phyloP scores from a whole-genome alignment of 2,888 invertebrate genomes.

The Coleophora flavipennella region DNA sequence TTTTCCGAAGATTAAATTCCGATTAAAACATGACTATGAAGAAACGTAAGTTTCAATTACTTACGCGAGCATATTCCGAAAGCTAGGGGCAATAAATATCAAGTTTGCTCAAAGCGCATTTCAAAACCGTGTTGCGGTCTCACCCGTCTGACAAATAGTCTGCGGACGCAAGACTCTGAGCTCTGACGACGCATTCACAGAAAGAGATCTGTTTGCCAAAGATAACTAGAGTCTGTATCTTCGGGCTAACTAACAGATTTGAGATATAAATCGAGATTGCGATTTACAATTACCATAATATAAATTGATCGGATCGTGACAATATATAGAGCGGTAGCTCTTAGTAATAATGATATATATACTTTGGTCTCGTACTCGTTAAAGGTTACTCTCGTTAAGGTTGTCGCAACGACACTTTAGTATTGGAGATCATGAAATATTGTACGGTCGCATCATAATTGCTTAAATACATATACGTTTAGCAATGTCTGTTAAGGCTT shows the following conservation, averaged over 20 bases:
- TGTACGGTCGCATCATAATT: constrained; percentile 16
- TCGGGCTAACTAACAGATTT: constrained; percentile 12
- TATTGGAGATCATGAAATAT: constrained; percentile 22
- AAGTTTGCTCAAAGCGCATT: constrained; percentile 52
- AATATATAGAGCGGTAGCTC: constrained; percentile 61
- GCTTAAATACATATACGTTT: too few species aligned
- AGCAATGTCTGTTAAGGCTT: too few species aligned
- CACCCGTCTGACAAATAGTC: constrained; percentile 50
- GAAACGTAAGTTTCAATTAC: constrained; percentile 37
- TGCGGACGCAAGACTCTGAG: constrained; percentile 27
- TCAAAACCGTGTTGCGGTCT: constrained; percentile 55
- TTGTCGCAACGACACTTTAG: constrained; percentile 49
- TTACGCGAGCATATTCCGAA: constrained; percentile 41
- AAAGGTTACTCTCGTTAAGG: constrained; percentile 68
- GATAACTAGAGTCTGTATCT: constrained; percentile 3
- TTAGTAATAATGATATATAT: too few species aligned
- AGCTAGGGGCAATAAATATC: constrained; percentile 53
- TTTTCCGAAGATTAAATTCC: constrained; percentile 11
- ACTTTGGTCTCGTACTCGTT: too few species aligned
- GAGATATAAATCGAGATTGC: constrained; percentile 38
- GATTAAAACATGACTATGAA: constrained; percentile 17
- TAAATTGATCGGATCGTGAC: constrained; percentile 57
- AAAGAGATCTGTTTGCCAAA: constrained; percentile 9
- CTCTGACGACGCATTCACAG: constrained; percentile 12
- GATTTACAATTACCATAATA: constrained; percentile 50